These are phyloP conservation scores for Gymnarchus niloticus DNA, from an alignment of 2,113 vertebrate species.

Conservation along the genomic window DNA sequence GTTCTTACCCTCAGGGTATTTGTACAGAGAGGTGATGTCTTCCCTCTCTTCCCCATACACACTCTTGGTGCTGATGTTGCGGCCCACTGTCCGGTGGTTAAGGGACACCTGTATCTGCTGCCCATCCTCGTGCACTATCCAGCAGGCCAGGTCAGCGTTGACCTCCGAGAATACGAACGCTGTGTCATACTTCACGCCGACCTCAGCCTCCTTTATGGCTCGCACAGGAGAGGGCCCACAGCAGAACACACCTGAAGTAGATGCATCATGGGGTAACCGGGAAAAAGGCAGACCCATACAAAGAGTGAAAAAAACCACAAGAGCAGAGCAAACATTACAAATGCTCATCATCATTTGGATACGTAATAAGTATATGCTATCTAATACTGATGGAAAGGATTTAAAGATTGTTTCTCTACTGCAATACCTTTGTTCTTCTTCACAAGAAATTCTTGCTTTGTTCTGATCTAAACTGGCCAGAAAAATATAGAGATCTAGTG, in stretches of 20 bases:
- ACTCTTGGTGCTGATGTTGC: conserved; percentile 70
- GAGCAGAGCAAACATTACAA: background rate
- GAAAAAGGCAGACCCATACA: background rate
- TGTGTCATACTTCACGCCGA: conserved; percentile 63
- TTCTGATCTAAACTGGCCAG: background rate
- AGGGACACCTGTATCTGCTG: conserved; percentile 35
- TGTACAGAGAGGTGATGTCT: conserved; percentile 64
- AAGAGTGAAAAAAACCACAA: background rate
- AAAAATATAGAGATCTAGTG: background rate
- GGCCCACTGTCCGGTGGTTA: conserved; percentile 47
- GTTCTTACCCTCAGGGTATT: conserved; percentile 65
- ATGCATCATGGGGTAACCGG: background rate
- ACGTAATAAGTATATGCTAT: background rate
- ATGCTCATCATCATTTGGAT: background rate
- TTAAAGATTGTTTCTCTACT: background rate
- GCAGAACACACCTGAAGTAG: conserved; percentile 53
- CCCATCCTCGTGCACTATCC: conserved; percentile 51
- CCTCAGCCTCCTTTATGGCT: conserved; percentile 61
- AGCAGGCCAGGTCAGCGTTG: conserved; percentile 64
- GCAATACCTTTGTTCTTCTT: background rate
- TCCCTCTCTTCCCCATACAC: conserved; percentile 55
- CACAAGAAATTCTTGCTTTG: background rate
- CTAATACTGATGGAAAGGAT: background rate
- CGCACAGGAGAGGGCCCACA: conserved; percentile 68
- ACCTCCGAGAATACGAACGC: conserved; percentile 67